A percentile compares a stretch with the other conserved stretches of the same genome.
Conservation (phyloP, 2,113 vertebrate genomes). For the Poecilia latipinna region DNA sequence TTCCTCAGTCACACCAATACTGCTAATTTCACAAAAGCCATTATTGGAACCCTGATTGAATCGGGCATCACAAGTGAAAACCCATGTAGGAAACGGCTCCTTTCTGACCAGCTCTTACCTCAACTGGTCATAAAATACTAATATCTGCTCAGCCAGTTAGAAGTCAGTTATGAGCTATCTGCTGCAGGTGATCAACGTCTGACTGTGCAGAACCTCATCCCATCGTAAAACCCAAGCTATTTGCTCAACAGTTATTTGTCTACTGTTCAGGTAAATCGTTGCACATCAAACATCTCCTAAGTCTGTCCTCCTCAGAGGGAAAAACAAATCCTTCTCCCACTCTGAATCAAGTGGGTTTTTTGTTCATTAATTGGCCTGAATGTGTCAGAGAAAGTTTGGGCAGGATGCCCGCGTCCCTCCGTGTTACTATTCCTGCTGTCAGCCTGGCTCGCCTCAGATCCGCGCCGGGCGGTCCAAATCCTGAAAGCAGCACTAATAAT, state of each 20-base stretch:
- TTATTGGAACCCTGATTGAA: background rate
- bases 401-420: constrained; percentile 1
- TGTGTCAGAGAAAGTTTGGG: constrained; percentile 41
- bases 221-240: background rate
- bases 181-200: too few relatives aligned
- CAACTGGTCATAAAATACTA: too few relatives aligned
- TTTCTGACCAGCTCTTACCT: too few relatives aligned
- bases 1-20: background rate
- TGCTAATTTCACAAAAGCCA: background rate
- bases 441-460: background rate
- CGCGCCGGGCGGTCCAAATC: background rate
- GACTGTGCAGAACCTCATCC: background rate
- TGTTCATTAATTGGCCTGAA: constrained; percentile 39
- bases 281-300: constrained; percentile 29
- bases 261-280: constrained; percentile 18
- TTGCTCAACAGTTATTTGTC: background rate
- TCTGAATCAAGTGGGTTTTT: constrained; percentile 12
- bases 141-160: too few relatives aligned
- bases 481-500: constrained; percentile 14
- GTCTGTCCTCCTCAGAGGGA: constrained; percentile 17
- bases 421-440: constrained; percentile 55
- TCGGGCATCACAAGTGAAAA: too few relatives aligned
- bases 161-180: too few relatives aligned
- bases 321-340: constrained; percentile 36
- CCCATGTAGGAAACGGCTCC: too few relatives aligned